Evolutionary conservation across 2,888 invertebrate species (phyloP).

Genomic region (Catocala nupta): DNA sequence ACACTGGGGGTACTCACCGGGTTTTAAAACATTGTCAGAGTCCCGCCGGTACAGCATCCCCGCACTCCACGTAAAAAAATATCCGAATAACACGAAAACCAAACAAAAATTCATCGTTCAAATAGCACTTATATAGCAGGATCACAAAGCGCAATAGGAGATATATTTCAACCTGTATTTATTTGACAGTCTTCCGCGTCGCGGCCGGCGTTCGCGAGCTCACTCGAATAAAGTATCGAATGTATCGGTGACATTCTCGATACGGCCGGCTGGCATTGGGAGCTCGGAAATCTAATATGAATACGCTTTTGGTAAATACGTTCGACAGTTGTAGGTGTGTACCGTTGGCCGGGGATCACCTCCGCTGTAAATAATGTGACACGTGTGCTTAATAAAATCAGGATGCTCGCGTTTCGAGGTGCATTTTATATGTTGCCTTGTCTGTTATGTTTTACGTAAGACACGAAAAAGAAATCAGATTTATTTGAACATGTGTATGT

Average conservation of each 20-base stretch:
- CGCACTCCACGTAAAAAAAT: conserved; percentile 74
- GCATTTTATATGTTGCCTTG: conserved; percentile 44
- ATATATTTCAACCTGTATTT: conserved; percentile 84
- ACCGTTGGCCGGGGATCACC: conserved; percentile 66
- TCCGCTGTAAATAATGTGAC: conserved; percentile 68
- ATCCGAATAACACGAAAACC: conserved; percentile 77
- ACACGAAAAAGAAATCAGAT: conserved; percentile 17
- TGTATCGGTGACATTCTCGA: conserved; percentile 80
- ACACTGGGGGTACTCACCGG: conserved; percentile 65
- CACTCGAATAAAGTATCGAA: conserved; percentile 83
- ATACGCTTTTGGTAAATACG: conserved; percentile 83
- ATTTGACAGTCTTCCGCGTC: conserved; percentile 82
- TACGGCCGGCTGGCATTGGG: conserved; percentile 76
- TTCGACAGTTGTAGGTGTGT: conserved; percentile 64
- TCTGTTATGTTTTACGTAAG: conserved; percentile 34
- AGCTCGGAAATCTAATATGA: conserved; percentile 85
- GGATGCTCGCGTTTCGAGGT: conserved; percentile 42
- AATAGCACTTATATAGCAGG: conserved; percentile 76
- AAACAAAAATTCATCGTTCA: conserved; percentile 83
- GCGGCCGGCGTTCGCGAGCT: conserved; percentile 75
- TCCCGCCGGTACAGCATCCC: conserved; percentile 81
- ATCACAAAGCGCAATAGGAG: conserved; percentile 75
- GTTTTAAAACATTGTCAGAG: conserved; percentile 79
- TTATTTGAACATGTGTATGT: conserved; percentile 10
- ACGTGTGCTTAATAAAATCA: conserved; percentile 69